Conservation (phyloP, 2,797 vertebrate genomes). For the Morelia viridis region DNA sequence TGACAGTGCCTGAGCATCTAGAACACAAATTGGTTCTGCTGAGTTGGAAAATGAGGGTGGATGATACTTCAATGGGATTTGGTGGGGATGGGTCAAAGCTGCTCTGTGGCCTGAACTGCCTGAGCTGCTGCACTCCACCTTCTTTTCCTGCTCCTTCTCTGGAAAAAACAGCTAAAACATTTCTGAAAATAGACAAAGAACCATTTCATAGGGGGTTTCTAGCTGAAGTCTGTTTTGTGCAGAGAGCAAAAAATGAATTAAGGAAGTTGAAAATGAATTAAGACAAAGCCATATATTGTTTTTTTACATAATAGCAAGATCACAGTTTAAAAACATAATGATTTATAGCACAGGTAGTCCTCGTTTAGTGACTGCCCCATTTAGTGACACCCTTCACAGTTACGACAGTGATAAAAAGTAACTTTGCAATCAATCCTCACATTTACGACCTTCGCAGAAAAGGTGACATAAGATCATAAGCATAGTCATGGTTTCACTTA, state of each 20-base stretch:
- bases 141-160: neutral
- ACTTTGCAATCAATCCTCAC: neutral
- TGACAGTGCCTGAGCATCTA: neutral
- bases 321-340: neutral
- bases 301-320: neutral
- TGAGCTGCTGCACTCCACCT: neutral
- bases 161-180: neutral
- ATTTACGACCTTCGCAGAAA: neutral
- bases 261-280: neutral
- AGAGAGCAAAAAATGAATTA: neutral
- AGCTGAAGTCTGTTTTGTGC: neutral
- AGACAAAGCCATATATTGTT: neutral
- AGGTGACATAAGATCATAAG: neutral
- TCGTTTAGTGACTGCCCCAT: neutral
- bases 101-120: neutral
- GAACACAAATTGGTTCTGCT: neutral
- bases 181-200: neutral
- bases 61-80: neutral
- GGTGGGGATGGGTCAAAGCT: neutral
- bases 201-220: neutral
- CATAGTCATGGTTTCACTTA: neutral
- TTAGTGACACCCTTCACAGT: neutral
- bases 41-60: neutral
- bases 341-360: neutral
- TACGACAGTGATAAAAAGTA: neutral